Base-by-base conservation (phyloP, 2,797 vertebrate species). In the Varecia variegata region DNA sequence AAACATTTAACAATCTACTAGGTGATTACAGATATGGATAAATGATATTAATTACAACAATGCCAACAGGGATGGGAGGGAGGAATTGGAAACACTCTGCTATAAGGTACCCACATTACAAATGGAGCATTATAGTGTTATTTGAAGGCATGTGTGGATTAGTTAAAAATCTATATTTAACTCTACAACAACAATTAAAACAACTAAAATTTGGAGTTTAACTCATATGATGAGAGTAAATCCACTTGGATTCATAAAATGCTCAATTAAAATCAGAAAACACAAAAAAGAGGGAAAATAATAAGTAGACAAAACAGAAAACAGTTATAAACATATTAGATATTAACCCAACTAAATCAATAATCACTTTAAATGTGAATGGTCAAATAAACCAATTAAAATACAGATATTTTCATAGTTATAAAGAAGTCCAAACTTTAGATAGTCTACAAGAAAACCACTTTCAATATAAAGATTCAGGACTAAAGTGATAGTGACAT, bases 61-160 rank as follows among this genome's bases (percentile, higher is more conserved):
- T 43, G 3, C 5, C 13, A 56, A 56, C 2, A 65, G 2, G 0
- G 9, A 30, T 47, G 18, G 35, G 12, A 30, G 47, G 0, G 5
- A 68, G 1, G n/a, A 35, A 20, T 62, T 43, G 35, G 50, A 71
- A 83, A 65, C 38, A 54, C 10, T 62, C 7, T 70, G 9, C 18
- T 47, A 3, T 67, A 32, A 71, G 17, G 11, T 62, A 23, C 12
- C 54, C 71, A 4, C 2, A n/a, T 54, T 80, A 50, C 27, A 25
- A 58, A 50, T 56, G 32, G 77, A 58, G 21, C 3, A 35, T 18
- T 25, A 35, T 13, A 38, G 4, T 84, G 12, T 47, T 56, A 56
- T 58, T 85, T 73, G 38, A 95, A 40, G n/a, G 11, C 76, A 23
- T 4, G 14, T 7, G 1, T 14, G 13, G 11, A 20, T 50, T 79